A percentile compares a stretch with the other conserved stretches of the same genome.
These are phyloP conservation scores for Procambarus clarkii DNA, from an alignment of 1,140 invertebrate genomes.

Conservation along the genomic window DNA sequence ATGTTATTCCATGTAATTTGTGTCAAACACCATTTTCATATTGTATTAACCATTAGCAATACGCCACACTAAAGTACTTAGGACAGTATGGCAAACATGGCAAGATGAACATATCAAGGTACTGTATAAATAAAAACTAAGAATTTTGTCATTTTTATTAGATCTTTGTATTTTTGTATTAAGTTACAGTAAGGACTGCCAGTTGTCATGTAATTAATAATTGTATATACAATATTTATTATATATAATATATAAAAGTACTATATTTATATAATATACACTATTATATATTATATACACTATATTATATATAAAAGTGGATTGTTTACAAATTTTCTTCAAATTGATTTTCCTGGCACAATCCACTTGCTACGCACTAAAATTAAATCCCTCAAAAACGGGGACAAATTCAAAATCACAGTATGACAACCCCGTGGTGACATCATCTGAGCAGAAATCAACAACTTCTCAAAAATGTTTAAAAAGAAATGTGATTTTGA, in stretches of 20 bases:
- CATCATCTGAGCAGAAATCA: not conserved
- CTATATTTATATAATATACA: too few relatives aligned
- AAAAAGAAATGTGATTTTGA: not conserved
- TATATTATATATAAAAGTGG: not conserved
- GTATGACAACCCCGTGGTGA: not conserved
- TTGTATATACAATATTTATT: too few relatives aligned
- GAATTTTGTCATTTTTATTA: constrained; percentile 15
- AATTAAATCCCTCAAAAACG: constrained; percentile 6
- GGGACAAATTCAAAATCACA: not conserved
- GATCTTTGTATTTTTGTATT: constrained; percentile 17
- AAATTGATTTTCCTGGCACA: not conserved
- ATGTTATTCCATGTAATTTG: too few relatives aligned
- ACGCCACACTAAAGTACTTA: too few relatives aligned
- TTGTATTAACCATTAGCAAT: too few relatives aligned
- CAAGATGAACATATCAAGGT: too few relatives aligned
- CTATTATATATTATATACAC: too few relatives aligned
- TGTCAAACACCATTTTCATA: too few relatives aligned
- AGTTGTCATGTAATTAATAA: not conserved
- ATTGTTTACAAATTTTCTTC: not conserved
- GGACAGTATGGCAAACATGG: too few relatives aligned
- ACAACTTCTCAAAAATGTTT: not conserved
- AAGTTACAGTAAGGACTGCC: constrained; percentile 19
- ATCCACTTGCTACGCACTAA: not conserved
- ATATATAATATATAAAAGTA: too few relatives aligned
- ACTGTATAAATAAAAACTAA: too few relatives aligned